Base-by-base conservation (phyloP, 2,797 vertebrate species). In the Carapus acus region DNA sequence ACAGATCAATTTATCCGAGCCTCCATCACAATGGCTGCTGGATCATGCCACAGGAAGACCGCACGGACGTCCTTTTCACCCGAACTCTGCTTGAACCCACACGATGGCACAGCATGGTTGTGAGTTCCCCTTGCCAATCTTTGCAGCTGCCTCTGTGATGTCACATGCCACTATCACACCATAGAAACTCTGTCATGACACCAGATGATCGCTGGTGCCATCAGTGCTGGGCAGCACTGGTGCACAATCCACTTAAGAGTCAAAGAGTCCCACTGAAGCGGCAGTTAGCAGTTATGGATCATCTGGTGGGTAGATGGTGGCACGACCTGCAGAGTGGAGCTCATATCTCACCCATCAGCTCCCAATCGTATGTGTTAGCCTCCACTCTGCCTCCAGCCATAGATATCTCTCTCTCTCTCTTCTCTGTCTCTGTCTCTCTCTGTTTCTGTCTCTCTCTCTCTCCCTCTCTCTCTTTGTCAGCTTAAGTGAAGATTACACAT, bases 371-470 rank as follows among this genome's bases (percentile, higher is more conserved):
- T 65, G 40, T 71, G 60, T 76, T 70, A 69, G 52, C 29, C 37
- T 68, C 15, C 37, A 33, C 12, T 41, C 55, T 61, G 58, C 62
- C 62, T 57, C 58, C 43, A 55, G 54, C 54, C 42, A 58, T 13
- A 4, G 43, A 64, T 70, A 59, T 70, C 65, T 54, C 46, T 67
- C 55, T 74, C 24, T n/a, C n/a, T n/a, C n/a, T n/a, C n/a, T 29
- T 21, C 16, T 13, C 37, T 43, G 47, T 54, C 43, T 68, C 34
- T 34, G 17, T 55, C 62, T 51, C 42, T 12, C 43, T n/a, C n/a
- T n/a, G n/a, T n/a, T n/a, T n/a, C n/a, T n/a, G n/a, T n/a, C n/a
- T n/a, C n/a, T n/a, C n/a, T 44, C 43, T 38, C 34, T 23, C 44
- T 54, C 58, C 37, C 38, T 44, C 43, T 52, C 49, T 54, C 43